Percentiles rank a stretch among this genome's conserved stretches.
These are phyloP conservation scores for Nemotelus pantherinus DNA, from an alignment of 2,888 invertebrate species.

Conservation along the genomic window DNA sequence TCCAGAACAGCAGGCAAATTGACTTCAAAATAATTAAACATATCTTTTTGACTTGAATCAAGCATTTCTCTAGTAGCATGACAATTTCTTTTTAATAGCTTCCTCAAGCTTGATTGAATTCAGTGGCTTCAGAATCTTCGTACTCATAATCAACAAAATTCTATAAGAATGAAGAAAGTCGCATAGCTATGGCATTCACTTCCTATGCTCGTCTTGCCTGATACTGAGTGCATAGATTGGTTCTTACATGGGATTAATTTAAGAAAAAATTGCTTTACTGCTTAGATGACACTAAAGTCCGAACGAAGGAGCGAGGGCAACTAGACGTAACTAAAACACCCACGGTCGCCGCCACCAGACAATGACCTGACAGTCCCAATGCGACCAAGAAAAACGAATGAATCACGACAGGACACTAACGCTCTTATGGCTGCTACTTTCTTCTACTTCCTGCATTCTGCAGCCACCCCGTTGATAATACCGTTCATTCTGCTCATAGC, in stretches of 20 bases:
- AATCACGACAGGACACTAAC: conserved; percentile 30
- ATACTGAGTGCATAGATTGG: conserved; percentile 11
- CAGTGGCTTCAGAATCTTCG: too few relatives aligned
- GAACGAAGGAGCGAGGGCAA: not conserved
- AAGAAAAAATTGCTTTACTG: conserved; percentile 25
- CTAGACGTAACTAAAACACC: not conserved
- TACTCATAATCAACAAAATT: too few relatives aligned
- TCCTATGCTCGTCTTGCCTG: too few relatives aligned
- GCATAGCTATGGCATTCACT: too few relatives aligned
- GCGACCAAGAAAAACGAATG: not conserved
- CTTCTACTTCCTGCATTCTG: not conserved
- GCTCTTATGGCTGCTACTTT: not conserved
- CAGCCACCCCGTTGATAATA: not conserved
- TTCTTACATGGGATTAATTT: conserved; percentile 8
- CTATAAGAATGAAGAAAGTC: too few relatives aligned
- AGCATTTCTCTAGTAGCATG: too few relatives aligned
- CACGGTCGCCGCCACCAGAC: not conserved
- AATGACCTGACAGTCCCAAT: not conserved
- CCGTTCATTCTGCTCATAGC: conserved; percentile 11
- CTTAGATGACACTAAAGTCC: conserved; percentile 20
- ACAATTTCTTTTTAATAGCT: too few relatives aligned
- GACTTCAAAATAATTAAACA: too few relatives aligned
- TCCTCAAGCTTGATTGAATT: too few relatives aligned
- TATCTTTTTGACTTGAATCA: too few relatives aligned
- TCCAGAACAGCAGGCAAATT: too few relatives aligned